Conservation (phyloP, 2,113 vertebrate species). For the Dromas ardeola region DNA sequence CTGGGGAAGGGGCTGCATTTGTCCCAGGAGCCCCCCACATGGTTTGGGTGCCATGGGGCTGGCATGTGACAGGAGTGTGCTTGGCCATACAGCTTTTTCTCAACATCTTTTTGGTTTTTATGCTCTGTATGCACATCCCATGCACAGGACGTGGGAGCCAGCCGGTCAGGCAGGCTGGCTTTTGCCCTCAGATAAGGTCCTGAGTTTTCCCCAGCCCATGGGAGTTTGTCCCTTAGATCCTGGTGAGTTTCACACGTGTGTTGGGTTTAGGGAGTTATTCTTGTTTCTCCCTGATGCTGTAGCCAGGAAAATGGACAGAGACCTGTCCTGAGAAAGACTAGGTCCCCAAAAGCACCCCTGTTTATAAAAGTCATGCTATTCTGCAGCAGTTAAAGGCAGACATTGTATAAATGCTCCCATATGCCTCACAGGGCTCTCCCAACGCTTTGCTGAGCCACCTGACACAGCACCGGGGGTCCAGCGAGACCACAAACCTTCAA, state of each 20-base stretch:
- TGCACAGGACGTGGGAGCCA: not conserved
- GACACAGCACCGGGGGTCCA: not conserved
- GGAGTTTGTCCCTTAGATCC: not conserved
- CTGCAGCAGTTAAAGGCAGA: not conserved
- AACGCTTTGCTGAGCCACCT: not conserved
- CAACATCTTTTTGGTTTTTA: not conserved
- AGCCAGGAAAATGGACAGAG: not conserved
- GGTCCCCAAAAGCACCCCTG: not conserved
- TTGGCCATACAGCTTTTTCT: not conserved
- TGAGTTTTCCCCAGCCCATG: not conserved
- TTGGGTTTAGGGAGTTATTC: not conserved
- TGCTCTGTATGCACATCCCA: not conserved
- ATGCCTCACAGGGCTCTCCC: not conserved
- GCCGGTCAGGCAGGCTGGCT: not conserved
- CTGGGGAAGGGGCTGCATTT: not conserved
- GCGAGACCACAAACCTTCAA: not conserved
- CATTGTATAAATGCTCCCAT: not conserved
- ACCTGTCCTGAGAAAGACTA: not conserved
- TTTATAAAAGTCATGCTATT: not conserved
- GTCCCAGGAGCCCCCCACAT: not conserved
- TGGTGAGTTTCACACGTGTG: not conserved
- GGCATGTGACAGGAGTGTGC: fast-evolving
- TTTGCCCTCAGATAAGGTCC: not conserved
- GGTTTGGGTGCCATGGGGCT: not conserved
- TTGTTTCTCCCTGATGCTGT: not conserved